These are phyloP conservation scores for Mystacides longicornis DNA, from an alignment of 2,888 invertebrate species.

Conservation along the genomic window DNA sequence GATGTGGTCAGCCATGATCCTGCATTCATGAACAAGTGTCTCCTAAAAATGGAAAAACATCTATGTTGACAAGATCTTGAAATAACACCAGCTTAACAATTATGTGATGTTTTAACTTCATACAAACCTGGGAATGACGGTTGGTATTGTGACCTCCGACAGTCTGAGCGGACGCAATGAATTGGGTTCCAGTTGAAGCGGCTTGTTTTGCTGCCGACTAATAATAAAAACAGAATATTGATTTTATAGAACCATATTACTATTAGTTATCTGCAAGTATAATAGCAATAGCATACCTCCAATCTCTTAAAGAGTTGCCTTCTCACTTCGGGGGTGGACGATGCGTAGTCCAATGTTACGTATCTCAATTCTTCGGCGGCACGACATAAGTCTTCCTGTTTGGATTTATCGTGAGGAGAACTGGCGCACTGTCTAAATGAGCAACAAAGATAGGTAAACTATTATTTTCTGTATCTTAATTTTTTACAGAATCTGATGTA, in stretches of 20 bases:
- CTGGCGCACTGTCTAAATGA: constrained; percentile 22
- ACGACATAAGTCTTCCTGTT: constrained; percentile 74
- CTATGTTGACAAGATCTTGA: background rate
- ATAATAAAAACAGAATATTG: constrained; percentile 29
- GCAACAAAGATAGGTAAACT: constrained; percentile 3
- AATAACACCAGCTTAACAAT: no score
- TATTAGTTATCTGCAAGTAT: background rate
- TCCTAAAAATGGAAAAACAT: constrained; percentile 43
- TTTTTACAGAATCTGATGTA: background rate
- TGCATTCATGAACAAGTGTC: constrained; percentile 66
- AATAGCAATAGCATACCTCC: constrained; percentile 6
- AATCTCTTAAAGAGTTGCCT: constrained; percentile 22
- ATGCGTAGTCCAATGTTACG: constrained; percentile 80
- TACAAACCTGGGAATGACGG: constrained; percentile 42
- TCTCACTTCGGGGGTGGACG: constrained; percentile 23
- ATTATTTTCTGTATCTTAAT: background rate
- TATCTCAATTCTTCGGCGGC: constrained; percentile 92
- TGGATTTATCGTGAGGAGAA: constrained; percentile 65
- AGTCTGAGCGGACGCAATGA: constrained; percentile 81
- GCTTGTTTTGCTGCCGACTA: constrained; percentile 77
- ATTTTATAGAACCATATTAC: background rate
- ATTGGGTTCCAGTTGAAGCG: constrained; percentile 83
- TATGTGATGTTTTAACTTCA: no score
- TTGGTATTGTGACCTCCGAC: constrained; percentile 70
- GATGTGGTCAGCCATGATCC: constrained; percentile 66